Evolutionary conservation across 2,888 invertebrate genomes (phyloP).

Genomic region (Sarcophaga caerulescens): DNA sequence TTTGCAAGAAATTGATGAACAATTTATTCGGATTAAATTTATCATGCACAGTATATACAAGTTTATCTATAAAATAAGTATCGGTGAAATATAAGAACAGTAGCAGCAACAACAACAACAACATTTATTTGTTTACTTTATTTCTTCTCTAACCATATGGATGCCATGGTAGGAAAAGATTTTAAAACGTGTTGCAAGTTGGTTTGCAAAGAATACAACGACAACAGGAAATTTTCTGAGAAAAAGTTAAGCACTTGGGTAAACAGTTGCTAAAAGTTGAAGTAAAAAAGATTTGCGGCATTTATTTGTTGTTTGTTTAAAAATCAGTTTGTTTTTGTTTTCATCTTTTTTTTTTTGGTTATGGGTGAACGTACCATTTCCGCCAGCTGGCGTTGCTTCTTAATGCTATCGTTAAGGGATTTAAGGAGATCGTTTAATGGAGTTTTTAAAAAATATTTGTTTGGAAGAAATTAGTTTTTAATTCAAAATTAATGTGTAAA

Average conservation of each 20-base stretch:
- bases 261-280: constrained; percentile 19
- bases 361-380: neutral
- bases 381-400: neutral
- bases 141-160: constrained; percentile 15
- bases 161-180: neutral
- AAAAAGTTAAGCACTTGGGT: constrained; percentile 5
- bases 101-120: neutral
- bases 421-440: too few species aligned
- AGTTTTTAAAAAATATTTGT: neutral
- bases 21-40: constrained; percentile 30
- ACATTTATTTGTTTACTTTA: neutral
- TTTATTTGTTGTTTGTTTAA: neutral
- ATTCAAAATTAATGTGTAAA: neutral
- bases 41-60: neutral
- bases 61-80: neutral
- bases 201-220: neutral
- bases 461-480: neutral
- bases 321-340: neutral
- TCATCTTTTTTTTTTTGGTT: neutral
- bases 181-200: constrained; percentile 2
- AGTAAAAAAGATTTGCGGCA: neutral
- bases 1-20: constrained; percentile 42
- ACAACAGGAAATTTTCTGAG: neutral
- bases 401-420: too few species aligned
- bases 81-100: neutral